phyloP scores from a whole-genome alignment of 2,888 invertebrate species.

The Metacarcinus magister region DNA sequence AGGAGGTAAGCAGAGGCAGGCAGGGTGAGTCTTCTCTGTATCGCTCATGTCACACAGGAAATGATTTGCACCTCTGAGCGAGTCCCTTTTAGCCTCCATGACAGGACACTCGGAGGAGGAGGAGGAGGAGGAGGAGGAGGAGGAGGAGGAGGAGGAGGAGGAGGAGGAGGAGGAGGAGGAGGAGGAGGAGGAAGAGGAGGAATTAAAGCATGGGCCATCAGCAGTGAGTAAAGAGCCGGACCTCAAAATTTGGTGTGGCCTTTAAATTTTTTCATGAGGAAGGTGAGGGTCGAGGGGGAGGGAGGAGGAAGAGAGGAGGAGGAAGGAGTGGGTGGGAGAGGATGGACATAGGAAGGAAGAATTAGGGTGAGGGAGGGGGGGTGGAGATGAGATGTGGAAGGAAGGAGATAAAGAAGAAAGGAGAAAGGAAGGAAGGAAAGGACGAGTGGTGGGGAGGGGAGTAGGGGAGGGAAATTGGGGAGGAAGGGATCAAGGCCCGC shows the following conservation, averaged over 20 bases:
- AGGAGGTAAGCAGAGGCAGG: background rate
- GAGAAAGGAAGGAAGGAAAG: too few species aligned
- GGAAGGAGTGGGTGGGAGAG: background rate
- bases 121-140: background rate
- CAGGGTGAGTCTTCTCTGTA: background rate
- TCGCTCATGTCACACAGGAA: slow-evolving; percentile 64
- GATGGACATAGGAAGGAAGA: background rate
- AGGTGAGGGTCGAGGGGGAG: background rate
- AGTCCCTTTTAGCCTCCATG: slow-evolving; percentile 49
- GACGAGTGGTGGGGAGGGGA: background rate
- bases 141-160: background rate
- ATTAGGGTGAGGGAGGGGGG: background rate
- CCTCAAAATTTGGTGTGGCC: too few species aligned
- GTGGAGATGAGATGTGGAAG: background rate
- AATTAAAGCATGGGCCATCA: background rate
- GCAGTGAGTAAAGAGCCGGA: too few species aligned
- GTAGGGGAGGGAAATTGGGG: background rate
- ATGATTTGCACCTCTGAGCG: slow-evolving; percentile 63
- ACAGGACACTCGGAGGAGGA: slow-evolving; percentile 10
- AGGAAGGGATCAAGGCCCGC: background rate
- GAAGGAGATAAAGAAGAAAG: background rate
- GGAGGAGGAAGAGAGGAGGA: background rate
- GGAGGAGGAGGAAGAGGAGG: background rate
- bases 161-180: background rate
- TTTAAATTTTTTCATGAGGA: too few species aligned